Evolutionary conservation across 1,140 invertebrate species (phyloP).

Genomic region (Zaprionus tsacasi): DNA sequence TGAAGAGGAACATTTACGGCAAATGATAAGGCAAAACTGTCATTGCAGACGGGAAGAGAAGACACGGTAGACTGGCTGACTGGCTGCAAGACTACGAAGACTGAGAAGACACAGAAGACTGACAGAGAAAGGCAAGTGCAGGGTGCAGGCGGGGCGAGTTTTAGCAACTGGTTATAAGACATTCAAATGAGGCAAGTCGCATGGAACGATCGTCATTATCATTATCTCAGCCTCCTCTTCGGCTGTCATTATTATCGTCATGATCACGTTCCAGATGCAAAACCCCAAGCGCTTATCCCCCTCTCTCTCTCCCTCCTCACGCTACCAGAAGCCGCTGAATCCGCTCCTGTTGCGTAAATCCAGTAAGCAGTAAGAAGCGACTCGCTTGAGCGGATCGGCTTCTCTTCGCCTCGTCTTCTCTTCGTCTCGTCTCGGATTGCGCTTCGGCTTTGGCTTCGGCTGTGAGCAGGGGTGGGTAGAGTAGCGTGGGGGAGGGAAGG

Average conservation of each 20-base stretch:
- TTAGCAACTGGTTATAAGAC: constrained; percentile 63
- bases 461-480: neutral
- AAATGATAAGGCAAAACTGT: constrained; percentile 81
- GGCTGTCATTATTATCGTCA: constrained; percentile 65
- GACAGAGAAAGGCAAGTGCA: neutral
- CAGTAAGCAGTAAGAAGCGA: constrained; percentile 67
- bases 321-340: constrained; percentile 60
- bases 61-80: constrained; percentile 3
- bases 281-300: constrained; percentile 6
- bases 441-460: neutral
- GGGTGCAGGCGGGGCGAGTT: neutral
- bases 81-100: constrained; percentile 2
- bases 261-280: constrained; percentile 63
- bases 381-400: constrained; percentile 53
- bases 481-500: neutral
- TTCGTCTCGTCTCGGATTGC: neutral
- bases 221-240: constrained; percentile 36
- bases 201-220: constrained; percentile 39
- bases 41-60: constrained; percentile 43
- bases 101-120: neutral
- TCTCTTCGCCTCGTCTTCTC: constrained; percentile 21
- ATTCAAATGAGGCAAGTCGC: constrained; percentile 57
- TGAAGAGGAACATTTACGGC: constrained; percentile 57
- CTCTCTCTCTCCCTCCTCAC: neutral
- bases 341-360: constrained; percentile 79